Conservation (phyloP, 2,113 vertebrate species). For the Bambusicola thoracicus region DNA sequence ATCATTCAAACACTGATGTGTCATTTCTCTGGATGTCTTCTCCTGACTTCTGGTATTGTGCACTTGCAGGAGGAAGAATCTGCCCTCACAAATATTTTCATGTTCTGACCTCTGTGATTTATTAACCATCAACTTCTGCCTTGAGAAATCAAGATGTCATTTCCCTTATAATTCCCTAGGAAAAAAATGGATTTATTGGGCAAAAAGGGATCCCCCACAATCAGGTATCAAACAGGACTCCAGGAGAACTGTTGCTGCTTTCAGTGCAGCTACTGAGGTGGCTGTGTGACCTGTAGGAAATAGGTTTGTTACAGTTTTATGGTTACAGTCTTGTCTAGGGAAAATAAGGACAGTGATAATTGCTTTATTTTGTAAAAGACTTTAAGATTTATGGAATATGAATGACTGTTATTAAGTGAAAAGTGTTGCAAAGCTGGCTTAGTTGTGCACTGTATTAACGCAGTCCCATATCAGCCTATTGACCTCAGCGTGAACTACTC, state of each 20-base stretch:
- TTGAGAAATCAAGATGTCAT: neutral
- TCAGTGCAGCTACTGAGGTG: neutral
- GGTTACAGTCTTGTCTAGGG: neutral
- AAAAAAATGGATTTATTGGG: neutral
- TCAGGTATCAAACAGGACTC: neutral
- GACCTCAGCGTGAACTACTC: conserved; percentile 26
- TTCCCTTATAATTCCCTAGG: neutral
- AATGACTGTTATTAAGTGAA: conserved; percentile 19
- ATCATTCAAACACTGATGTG: neutral
- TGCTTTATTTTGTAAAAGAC: conserved; percentile 44
- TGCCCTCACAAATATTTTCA: neutral
- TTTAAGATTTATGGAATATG: conserved; percentile 33
- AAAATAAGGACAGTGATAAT: conserved; percentile 46
- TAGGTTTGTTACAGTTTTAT: neutral
- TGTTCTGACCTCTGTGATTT: neutral
- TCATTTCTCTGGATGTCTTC: conserved; percentile 27
- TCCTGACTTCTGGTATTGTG: conserved; percentile 12
- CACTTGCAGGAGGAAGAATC: neutral
- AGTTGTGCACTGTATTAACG: neutral
- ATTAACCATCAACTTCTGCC: neutral
- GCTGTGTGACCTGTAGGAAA: neutral
- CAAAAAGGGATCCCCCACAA: neutral
- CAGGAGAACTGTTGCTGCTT: neutral
- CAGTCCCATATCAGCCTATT: neutral
- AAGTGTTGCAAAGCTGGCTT: conserved; percentile 37